Evolutionary conservation across 2,113 vertebrate genomes (phyloP).

Genomic region (Grus americana): DNA sequence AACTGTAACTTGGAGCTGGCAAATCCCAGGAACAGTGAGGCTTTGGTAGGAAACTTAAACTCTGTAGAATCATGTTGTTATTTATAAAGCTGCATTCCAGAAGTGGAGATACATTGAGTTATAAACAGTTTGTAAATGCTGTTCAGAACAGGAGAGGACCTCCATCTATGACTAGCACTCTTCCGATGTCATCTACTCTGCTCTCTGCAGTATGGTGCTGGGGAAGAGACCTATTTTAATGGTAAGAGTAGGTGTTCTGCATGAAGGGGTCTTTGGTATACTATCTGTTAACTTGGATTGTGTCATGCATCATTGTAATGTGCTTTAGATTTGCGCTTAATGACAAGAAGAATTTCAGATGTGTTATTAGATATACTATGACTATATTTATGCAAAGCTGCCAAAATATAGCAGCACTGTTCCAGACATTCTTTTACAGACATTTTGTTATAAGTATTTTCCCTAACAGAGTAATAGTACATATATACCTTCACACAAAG

Average conservation of each 20-base stretch:
- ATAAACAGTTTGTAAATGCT: background rate
- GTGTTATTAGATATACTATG: background rate
- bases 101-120: background rate
- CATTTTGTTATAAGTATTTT: background rate
- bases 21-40: background rate
- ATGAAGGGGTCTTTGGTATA: background rate
- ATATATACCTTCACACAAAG: fast-evolving
- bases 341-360: background rate
- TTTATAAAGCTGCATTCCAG: background rate
- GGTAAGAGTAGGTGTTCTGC: background rate
- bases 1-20: background rate
- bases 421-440: background rate
- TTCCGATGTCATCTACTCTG: background rate
- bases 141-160: background rate
- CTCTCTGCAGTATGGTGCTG: background rate
- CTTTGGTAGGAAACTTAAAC: background rate
- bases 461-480: background rate
- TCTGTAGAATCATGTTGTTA: background rate
- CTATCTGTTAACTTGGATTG: background rate
- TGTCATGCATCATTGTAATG: background rate
- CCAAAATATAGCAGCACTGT: background rate
- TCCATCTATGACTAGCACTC: background rate
- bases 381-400: background rate
- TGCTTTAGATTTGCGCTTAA: background rate
- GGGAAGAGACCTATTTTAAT: background rate